Base-by-base conservation (phyloP, 2,888 invertebrate species). In the Philonicus albiceps region DNA sequence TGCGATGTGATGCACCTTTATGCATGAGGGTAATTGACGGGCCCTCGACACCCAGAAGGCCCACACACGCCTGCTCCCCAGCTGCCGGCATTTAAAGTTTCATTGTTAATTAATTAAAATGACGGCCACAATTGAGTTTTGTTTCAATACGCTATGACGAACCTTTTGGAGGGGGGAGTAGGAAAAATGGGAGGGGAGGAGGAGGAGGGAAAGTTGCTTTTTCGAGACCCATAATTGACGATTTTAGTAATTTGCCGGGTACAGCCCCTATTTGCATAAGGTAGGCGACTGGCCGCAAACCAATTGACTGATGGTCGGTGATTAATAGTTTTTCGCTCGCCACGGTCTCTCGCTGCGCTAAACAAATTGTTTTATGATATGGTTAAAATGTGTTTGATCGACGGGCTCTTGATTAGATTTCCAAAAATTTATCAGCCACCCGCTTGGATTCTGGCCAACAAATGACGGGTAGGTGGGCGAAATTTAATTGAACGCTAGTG, bases 51-150 rank as follows among this genome's bases (percentile, higher is more conserved):
- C 78, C 78, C 78, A 37, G 37, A 11, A n/a, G 16, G 49, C 31
- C 13, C 30, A n/a, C n/a, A 22, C 74, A 34, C 34, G 19, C 19
- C n/a, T 11, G 31, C 7, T 75, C 37, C 2, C 34, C n/a, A 30
- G 75, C 8, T 64, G 49, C 37, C 22, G 49, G 27, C 16, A 22
- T 73, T 22, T 73, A 30, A 34, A 43, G 43, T 43, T 73, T 73
- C 73, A 30, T 72, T 37, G 43, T 73, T 84, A 84, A 84, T 84
- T 84, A 84, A 84, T 73, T 84, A 84, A 73, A 84, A 84, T 43
- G 40, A 84, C 64, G 43, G 84, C 40, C 84, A 31, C 84, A 84
- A 84, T 84, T 73, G 84, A 84, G 73, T 84, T 84, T 43, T 73
- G 84, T 84, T 40, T 43, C 55, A 22, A 30, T 73, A 31, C 84